A percentile compares a stretch with the other conserved stretches of the same genome.
Evolutionary conservation across 2,888 invertebrate species (phyloP).

Genomic region (Phyto melanocephala): DNA sequence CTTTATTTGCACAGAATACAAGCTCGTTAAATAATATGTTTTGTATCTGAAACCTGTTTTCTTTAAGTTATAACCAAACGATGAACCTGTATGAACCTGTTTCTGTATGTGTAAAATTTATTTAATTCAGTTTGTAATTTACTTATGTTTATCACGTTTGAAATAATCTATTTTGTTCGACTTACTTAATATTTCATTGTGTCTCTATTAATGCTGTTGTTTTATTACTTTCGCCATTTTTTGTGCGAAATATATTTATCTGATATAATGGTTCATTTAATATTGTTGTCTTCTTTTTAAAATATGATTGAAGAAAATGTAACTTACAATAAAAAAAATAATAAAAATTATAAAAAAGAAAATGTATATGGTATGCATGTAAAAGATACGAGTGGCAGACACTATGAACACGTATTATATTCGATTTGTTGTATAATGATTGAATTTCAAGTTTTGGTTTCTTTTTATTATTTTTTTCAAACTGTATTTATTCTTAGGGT

Average conservation of each 20-base stretch:
- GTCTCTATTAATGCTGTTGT: neutral
- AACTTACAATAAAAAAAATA: neutral
- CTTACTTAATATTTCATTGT: neutral
- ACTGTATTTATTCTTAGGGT: constrained; percentile 20
- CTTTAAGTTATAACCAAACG: no score
- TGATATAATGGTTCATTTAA: constrained; percentile 3
- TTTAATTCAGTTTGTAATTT: neutral
- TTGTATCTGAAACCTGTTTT: no score
- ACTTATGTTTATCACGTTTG: neutral
- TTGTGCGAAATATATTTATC: neutral
- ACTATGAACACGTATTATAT: constrained; percentile 58
- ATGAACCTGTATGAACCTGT: neutral
- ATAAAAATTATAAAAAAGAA: neutral
- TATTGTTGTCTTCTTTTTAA: constrained; percentile 1
- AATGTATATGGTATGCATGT: neutral
- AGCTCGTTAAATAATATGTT: no score
- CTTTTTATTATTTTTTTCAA: neutral
- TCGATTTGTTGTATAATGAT: constrained; percentile 58
- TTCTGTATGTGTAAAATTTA: neutral
- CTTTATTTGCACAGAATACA: no score
- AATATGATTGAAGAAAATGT: neutral
- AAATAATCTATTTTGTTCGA: neutral
- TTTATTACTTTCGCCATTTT: neutral
- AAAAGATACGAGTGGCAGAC: neutral
- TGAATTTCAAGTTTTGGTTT: constrained; percentile 54